phyloP scores from a whole-genome alignment of 2,797 vertebrate genomes.

The Natrix natrix region DNA sequence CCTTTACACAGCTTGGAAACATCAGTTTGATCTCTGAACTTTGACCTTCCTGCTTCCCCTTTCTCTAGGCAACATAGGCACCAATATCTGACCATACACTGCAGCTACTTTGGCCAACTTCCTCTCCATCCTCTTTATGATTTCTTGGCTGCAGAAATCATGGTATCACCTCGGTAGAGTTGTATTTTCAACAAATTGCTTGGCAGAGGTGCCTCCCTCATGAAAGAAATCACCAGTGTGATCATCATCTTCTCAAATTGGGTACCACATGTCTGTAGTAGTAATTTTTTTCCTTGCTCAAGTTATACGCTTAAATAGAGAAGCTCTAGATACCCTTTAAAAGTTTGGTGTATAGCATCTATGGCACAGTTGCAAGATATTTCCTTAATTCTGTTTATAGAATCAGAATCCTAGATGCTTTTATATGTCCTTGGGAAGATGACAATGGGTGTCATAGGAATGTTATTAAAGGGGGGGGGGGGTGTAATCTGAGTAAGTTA shows the following conservation, averaged over 20 bases:
- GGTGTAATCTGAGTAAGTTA: conserved; percentile 29
- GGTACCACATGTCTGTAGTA: conserved; percentile 13
- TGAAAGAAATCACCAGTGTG: conserved; percentile 50
- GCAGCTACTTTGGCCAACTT: conserved; percentile 46
- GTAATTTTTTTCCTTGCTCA: conserved; percentile 29
- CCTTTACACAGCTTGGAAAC: conserved; percentile 77
- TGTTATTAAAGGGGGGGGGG: conserved; percentile 16
- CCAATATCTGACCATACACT: conserved; percentile 55
- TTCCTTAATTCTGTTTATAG: conserved; percentile 42
- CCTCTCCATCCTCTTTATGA: not conserved
- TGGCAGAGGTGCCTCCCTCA: conserved; percentile 53
- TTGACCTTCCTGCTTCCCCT: conserved; percentile 17
- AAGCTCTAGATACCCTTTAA: conserved; percentile 37
- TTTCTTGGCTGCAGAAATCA: conserved; percentile 54
- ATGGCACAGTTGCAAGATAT: conserved; percentile 36
- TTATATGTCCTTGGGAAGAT: not conserved
- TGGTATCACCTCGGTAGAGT: conserved; percentile 44
- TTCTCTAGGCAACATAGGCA: conserved; percentile 51
- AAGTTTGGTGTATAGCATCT: conserved; percentile 45
- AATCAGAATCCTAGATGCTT: conserved; percentile 25
- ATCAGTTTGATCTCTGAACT: conserved; percentile 76
- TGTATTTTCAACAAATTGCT: conserved; percentile 38
- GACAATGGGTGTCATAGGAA: not conserved
- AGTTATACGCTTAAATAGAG: conserved; percentile 53
- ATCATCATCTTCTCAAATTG: conserved; percentile 47